Conservation (phyloP, 2,888 invertebrate species). For the Dryocosmus kuriphilus region DNA sequence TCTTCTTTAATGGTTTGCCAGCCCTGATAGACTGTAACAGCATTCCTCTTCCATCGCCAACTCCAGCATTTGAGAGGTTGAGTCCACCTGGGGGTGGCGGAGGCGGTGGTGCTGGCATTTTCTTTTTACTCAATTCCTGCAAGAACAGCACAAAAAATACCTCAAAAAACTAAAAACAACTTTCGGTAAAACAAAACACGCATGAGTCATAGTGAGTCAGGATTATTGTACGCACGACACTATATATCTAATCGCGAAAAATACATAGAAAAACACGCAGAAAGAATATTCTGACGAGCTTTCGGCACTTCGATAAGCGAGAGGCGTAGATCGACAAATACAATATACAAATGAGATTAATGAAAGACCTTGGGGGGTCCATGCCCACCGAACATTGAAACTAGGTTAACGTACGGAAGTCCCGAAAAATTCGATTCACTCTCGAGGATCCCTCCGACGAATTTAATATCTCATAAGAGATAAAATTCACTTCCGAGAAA, state of each 20-base stretch:
- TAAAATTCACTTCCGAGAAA: conserved; percentile 1
- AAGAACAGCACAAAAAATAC: conserved; percentile 11
- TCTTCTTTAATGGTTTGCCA: conserved; percentile 89
- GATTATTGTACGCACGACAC: not conserved
- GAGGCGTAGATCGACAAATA: conserved; percentile 30
- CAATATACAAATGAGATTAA: conserved; percentile 37
- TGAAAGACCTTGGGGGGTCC: conserved; percentile 39
- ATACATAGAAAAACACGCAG: not conserved
- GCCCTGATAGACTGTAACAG: conserved; percentile 90
- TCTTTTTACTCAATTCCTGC: conserved; percentile 45
- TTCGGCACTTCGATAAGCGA: not conserved
- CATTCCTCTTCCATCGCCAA: conserved; percentile 82
- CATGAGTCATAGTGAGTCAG: conserved; percentile 35
- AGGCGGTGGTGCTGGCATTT: conserved; percentile 81
- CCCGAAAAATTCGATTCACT: conserved; percentile 29
- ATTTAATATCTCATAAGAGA: not conserved
- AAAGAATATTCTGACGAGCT: not conserved
- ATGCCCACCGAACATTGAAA: conserved; percentile 37
- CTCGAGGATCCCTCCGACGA: not conserved
- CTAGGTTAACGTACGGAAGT: conserved; percentile 37
- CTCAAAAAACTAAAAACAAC: not conserved
- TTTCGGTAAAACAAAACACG: conserved; percentile 5
- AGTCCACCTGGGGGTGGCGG: conserved; percentile 82
- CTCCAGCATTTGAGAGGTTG: conserved; percentile 77
- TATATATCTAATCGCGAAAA: not conserved